Base-by-base conservation (phyloP, 2,113 vertebrate species). In the Pycnonotus jocosus region DNA sequence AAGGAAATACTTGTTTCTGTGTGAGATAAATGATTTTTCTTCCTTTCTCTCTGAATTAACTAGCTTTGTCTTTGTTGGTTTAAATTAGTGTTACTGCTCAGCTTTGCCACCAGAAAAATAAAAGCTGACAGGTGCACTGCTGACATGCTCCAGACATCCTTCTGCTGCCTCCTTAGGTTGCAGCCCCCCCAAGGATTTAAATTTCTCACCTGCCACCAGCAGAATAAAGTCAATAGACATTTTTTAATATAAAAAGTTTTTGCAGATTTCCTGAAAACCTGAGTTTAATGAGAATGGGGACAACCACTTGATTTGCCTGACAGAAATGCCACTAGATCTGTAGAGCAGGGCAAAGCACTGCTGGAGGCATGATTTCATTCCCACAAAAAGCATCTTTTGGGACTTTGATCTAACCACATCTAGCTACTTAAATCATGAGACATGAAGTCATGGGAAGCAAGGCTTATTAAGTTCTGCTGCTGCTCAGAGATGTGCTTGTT, bases 151-250 rank as follows among this genome's bases (percentile, higher is more conserved):
- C 42, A 33, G 1, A 24, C 16, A 7, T 37, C 8, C 30, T 76
- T 40, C 19, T 73, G 37, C 22, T 2, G 0, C 19, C 11, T 62
- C 9, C 11, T 14, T 15, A 22, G 12, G 2, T 27, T 24, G 15
- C 3, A 4, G 2, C 2, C 1, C 1, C 3, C 3, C 1, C 25
- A 12, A 42, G 6, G 16, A 6, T 33, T 70, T 53, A 35, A 18
- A 40, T 65, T 14, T n/a, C 28, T 72, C 16, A 11, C 23, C 37
- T 6, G 5, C 5, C 15, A 16, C 16, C 19, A 25, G 5, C 21
- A 7, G 30, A 31, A 27, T 56, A 58, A 25, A 60, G 21, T 30
- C 24, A 14, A 7, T 1, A 15, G 14, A 48, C 16, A 3, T 31
- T 69, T 82, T 65, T 15, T 1, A 68, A 22, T 58, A 7, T 6